phyloP scores from a whole-genome alignment of 2,797 vertebrate genomes.

The Huso huso region DNA sequence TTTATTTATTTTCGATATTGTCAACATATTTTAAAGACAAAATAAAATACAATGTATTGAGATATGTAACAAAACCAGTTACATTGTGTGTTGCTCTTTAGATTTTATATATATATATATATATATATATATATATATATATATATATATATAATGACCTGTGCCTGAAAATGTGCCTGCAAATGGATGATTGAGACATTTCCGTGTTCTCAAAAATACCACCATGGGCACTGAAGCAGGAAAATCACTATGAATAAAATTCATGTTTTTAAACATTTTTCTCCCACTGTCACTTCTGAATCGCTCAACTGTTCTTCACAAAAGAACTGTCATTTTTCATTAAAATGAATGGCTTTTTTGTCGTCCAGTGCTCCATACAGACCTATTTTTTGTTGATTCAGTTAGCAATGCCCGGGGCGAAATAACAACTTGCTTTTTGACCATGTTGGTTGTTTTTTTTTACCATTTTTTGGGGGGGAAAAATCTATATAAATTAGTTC shows the following conservation, averaged over 20 bases:
- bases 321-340: conserved; percentile 70
- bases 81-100: too few species aligned
- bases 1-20: too few species aligned
- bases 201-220: conserved; percentile 27
- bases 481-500: conserved; percentile 52
- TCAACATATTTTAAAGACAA: too few species aligned
- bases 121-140: too few species aligned
- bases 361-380: conserved; percentile 51
- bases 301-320: conserved; percentile 61
- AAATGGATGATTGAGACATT: not conserved
- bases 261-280: conserved; percentile 40
- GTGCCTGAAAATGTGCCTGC: too few species aligned
- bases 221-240: conserved; percentile 22
- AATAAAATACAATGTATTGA: too few species aligned
- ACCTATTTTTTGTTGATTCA: conserved; percentile 54
- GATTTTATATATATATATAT: too few species aligned
- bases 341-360: conserved; percentile 54
- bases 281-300: conserved; percentile 38
- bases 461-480: conserved; percentile 38
- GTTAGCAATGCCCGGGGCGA: conserved; percentile 61
- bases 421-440: conserved; percentile 62
- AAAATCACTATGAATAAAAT: conserved; percentile 47
- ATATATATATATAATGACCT: too few species aligned
- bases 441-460: conserved; percentile 57
- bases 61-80: too few species aligned